Conservation (phyloP, 2,797 vertebrate species). For the Oreonectes daqikongensis region DNA sequence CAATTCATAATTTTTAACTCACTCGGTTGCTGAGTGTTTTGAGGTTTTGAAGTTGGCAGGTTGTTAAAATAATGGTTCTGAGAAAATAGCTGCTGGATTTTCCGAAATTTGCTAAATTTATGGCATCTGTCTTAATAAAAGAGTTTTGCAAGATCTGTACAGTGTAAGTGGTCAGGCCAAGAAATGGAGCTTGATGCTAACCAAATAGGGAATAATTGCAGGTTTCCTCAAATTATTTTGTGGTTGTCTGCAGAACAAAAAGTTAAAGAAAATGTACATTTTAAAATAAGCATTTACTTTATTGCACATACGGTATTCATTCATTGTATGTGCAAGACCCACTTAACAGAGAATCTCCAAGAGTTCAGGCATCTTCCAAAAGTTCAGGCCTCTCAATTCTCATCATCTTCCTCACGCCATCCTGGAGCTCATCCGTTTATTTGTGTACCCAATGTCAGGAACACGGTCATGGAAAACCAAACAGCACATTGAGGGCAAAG, state of each 20-base stretch:
- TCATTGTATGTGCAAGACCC: background rate
- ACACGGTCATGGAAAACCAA: constrained; percentile 66
- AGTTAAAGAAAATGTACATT: background rate
- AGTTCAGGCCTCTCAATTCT: constrained; percentile 61
- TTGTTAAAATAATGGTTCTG: constrained; percentile 32
- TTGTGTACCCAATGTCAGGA: constrained; percentile 61
- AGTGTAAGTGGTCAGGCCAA: background rate
- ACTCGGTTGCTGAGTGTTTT: background rate
- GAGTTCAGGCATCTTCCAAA: background rate
- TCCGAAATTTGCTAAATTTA: background rate
- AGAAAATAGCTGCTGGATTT: constrained; percentile 30
- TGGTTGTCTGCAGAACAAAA: background rate
- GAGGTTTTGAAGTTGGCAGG: constrained; percentile 41
- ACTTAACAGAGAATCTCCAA: background rate
- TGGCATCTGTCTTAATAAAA: constrained; percentile 6
- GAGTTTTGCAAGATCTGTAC: background rate
- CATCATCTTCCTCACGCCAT: constrained; percentile 64
- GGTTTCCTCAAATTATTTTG: background rate
- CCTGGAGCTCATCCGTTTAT: constrained; percentile 63
- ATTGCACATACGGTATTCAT: background rate
- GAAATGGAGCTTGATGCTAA: background rate
- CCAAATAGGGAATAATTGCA: background rate
- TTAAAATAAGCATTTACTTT: background rate
- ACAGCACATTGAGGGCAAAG: constrained; percentile 47
- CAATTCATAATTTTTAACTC: background rate